Evolutionary conservation across 2,888 invertebrate genomes (phyloP), one percentile per base, ranked within the genome.

Genomic region (Volucella bombylans): DNA sequence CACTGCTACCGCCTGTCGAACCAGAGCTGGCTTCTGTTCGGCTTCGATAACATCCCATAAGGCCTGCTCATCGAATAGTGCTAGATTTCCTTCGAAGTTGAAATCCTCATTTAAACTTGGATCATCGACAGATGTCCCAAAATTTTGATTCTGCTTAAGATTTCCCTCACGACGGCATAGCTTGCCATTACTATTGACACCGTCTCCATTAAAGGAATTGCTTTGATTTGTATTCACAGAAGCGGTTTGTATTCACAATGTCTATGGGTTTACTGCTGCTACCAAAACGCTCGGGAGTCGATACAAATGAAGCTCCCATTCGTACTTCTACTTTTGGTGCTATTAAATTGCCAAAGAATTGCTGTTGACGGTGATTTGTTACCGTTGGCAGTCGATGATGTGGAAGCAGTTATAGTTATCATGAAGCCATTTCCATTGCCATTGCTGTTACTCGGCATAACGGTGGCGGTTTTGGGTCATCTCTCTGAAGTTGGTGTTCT

Each of bases 1-100:
- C 88, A 87, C 78, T 23, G 87, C 87, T 57, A 87, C 87, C 0
- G 89, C 87, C 76, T 90, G 89, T 18, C 90, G 89, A 76, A 95
- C 93, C 41, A 94, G 92, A 88, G 95, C 95, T 1, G 94, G 94
- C 87, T 94, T 94, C 80, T 93, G 93, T 31, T 91, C 90, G 88
- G n/a, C n/a, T n/a, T n/a, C n/a, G n/a, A n/a, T n/a, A n/a, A n/a
- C n/a, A n/a, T n/a, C n/a, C n/a, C n/a, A 96, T 62, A 96, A 93
- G 31, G 96, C 96, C 92, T 94, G 92, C 92, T 98, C 98, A 92
- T 98, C 96, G 92, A n/a, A n/a, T n/a, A n/a, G n/a, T n/a, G n/a
- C n/a, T n/a, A n/a, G n/a, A n/a, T n/a, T n/a, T n/a, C n/a, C n/a
- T n/a, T n/a, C n/a, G n/a, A n/a, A n/a, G n/a, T n/a, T n/a, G n/a